Evolutionary conservation across 2,888 invertebrate species (phyloP), one percentile per base, ranked within the genome.

Genomic region (Merodon equestris): DNA sequence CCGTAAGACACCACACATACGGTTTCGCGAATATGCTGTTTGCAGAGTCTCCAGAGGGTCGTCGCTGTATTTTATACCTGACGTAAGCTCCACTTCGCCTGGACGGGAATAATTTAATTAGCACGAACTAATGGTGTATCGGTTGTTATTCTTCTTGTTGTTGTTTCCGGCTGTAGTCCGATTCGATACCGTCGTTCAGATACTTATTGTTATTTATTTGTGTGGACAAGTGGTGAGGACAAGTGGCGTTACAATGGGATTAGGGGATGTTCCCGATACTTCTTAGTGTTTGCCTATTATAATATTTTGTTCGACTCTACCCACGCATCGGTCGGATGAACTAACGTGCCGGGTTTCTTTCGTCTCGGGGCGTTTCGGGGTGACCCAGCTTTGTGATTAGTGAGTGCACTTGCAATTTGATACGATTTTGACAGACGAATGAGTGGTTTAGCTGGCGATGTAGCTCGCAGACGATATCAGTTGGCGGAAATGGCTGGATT

Each of bases 101-200:
- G 36, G 38, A 48, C 58, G 68, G 68, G 48, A 74, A 74, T 79
- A 79, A 79, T 79, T 79, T 74, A 79, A 79, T 79, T 79, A 79
- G 79, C 54, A 50, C 53, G 58, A 56, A 70, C 79, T 68, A 68
- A 70, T 79, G 10, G 74, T 79, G 68, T 79, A 79, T 79, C 79
- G 54, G 77, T 61, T 71, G 75, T 74, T 58, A 19, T 12, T 40
- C n/a, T 3, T n/a, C 10, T n/a, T n/a, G 40, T 40, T 40, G 40
- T 40, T 40, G 40, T 10, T 71, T 64, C 27, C 40, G 54, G 27
- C 7, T 27, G 27, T 27, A 7, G 27, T 27, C 7, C 27, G 27
- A 27, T 47, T 56, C 44, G 57, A 63, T 56, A 63, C 18, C n/a
- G 4, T 27, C 27, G 27, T 17, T n/a, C 27, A 27, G 36, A 10